phyloP scores from a whole-genome alignment of 1,140 invertebrate genomes.

The Drosophila bifasciata region DNA sequence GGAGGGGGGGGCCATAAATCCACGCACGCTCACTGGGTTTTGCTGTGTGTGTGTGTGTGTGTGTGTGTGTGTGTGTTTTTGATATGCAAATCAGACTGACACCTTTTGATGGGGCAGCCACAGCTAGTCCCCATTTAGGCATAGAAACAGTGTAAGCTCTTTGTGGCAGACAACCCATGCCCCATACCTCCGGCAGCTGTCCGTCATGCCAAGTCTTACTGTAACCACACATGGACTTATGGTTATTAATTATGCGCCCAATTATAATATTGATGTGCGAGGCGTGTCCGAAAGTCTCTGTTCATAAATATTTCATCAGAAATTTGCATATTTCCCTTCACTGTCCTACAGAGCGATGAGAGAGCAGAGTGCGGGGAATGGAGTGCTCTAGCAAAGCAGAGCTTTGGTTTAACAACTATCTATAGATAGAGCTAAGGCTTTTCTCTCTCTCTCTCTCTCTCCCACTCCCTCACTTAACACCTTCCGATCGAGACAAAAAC shows the following conservation, averaged over 20 bases:
- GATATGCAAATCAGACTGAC: slow-evolving; percentile 54
- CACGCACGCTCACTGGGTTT: neutral
- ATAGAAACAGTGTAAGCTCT: neutral
- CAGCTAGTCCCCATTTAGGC: no score
- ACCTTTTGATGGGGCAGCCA: slow-evolving; percentile 23
- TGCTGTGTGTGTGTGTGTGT: no score
- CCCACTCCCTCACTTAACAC: slow-evolving; percentile 27
- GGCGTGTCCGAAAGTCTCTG: slow-evolving; percentile 9
- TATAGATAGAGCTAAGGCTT: slow-evolving; percentile 10
- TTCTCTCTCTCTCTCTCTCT: neutral
- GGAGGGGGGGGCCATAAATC: neutral
- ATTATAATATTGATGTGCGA: slow-evolving; percentile 63
- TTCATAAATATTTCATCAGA: slow-evolving; percentile 70
- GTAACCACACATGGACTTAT: slow-evolving; percentile 1
- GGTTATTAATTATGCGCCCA: slow-evolving; percentile 53
- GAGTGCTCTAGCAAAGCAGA: no score
- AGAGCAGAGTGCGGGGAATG: no score
- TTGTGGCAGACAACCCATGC: neutral
- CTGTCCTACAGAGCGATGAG: no score
- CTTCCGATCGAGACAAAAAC: slow-evolving; percentile 22
- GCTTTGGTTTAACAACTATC: neutral
- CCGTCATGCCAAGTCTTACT: no score
- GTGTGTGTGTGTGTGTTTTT: no score
- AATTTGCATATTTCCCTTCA: slow-evolving; percentile 29
- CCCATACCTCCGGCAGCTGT: no score